Conservation (phyloP, 2,113 vertebrate species). For the Gobius niger region DNA sequence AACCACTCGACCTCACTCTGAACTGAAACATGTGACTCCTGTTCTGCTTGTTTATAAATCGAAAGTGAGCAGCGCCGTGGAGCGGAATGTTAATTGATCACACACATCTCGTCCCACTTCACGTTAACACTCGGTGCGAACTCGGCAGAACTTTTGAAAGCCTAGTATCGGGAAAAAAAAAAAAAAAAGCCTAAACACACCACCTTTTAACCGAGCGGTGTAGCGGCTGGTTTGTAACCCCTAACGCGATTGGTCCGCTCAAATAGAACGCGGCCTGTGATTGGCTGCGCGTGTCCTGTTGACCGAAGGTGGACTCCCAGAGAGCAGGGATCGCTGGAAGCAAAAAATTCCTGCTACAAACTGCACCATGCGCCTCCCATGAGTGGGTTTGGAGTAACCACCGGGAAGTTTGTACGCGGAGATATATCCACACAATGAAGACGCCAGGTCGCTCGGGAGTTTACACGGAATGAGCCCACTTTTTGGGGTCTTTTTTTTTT, state of each 20-base stretch:
- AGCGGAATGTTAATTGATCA: background rate
- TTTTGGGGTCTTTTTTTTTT: slow-evolving; percentile 5
- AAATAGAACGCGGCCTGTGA: slow-evolving; percentile 59
- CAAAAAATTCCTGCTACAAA: slow-evolving; percentile 53
- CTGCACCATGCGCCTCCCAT: slow-evolving; percentile 64
- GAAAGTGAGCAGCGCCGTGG: background rate
- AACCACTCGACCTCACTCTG: slow-evolving; percentile 64
- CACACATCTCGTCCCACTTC: background rate
- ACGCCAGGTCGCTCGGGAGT: background rate
- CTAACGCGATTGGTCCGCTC: slow-evolving; percentile 41
- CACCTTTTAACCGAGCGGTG: slow-evolving; percentile 23
- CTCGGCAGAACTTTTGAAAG: background rate
- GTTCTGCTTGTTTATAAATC: slow-evolving; percentile 23
- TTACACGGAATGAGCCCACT: slow-evolving; percentile 14
- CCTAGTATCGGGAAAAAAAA: too few species aligned
- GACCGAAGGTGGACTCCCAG: slow-evolving; percentile 69
- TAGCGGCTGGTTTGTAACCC: slow-evolving; percentile 33
- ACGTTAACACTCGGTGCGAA: background rate
- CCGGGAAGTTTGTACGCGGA: slow-evolving; percentile 43
- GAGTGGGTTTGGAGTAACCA: slow-evolving; percentile 46
- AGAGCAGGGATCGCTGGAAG: slow-evolving; percentile 57
- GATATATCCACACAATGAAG: slow-evolving; percentile 29
- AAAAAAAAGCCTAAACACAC: slow-evolving; percentile 25
- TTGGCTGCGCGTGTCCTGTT: slow-evolving; percentile 66
- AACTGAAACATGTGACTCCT: slow-evolving; percentile 73